Evolutionary conservation across 2,113 vertebrate genomes (phyloP).

Genomic region (Pollachius pollachius): DNA sequence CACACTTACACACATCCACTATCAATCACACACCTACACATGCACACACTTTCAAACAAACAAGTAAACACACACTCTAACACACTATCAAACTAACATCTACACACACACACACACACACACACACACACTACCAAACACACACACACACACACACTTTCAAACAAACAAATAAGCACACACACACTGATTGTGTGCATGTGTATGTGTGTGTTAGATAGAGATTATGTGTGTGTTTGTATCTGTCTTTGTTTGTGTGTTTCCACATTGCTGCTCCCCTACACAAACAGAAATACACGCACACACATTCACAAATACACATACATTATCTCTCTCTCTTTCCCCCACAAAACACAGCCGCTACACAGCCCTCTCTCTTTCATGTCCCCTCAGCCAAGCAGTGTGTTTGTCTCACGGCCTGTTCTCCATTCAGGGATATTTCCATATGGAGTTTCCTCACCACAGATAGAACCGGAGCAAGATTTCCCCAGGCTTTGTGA

Average conservation of each 20-base stretch:
- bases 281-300: no score
- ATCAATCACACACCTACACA: no score
- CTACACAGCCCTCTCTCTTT: slow-evolving; percentile 33
- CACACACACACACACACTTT: no score
- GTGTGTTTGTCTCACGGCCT: slow-evolving; percentile 56
- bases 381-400: slow-evolving; percentile 36
- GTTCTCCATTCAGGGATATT: slow-evolving; percentile 31
- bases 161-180: no score
- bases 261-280: no score
- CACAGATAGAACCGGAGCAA: slow-evolving; percentile 29
- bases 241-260: no score
- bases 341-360: background rate
- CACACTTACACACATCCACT: slow-evolving; percentile 3
- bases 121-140: no score
- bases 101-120: background rate
- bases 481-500: slow-evolving; percentile 27
- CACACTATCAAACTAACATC: background rate
- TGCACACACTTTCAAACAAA: background rate
- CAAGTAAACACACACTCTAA: background rate
- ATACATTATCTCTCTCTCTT: no score
- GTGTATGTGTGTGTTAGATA: no score
- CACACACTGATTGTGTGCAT: no score
- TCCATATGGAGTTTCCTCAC: slow-evolving; percentile 13
- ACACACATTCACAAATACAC: no score
- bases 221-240: no score